These are phyloP conservation scores for Cephalopachus bancanus DNA, from an alignment of 2,797 vertebrate genomes.

Conservation along the genomic window DNA sequence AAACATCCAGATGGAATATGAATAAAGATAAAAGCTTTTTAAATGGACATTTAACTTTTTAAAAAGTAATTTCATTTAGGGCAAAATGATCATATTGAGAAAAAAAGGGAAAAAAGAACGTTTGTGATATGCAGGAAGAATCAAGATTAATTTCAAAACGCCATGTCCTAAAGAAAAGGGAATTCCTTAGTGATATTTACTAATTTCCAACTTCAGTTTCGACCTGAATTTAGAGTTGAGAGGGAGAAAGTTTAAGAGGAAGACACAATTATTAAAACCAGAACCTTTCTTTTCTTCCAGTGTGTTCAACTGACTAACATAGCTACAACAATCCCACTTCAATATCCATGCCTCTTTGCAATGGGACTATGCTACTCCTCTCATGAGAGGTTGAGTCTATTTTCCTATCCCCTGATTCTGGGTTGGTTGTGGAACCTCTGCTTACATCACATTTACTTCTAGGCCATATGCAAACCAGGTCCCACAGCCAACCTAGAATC, in stretches of 20 bases:
- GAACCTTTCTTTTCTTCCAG: not conserved
- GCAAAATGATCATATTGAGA: not conserved
- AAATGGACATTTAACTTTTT: not conserved
- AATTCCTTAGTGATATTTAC: not conserved
- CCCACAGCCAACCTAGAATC: too few relatives aligned
- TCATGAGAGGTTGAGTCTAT: not conserved
- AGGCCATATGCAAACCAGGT: too few relatives aligned
- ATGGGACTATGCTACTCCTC: not conserved
- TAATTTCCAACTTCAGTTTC: not conserved
- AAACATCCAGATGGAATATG: not conserved
- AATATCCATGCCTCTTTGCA: not conserved
- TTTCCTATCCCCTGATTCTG: not conserved
- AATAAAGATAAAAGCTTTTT: not conserved
- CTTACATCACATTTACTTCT: too few relatives aligned
- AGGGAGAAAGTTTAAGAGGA: not conserved
- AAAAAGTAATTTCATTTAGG: constrained; percentile 30
- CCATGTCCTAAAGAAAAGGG: not conserved
- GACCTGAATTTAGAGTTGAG: not conserved
- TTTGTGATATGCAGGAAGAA: not conserved
- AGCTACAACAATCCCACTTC: not conserved
- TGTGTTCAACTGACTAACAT: not conserved
- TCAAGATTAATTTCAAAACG: constrained; percentile 16
- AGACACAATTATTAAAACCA: not conserved
- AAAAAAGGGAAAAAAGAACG: not conserved
- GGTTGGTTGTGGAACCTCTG: not conserved